Evolutionary conservation across 2,113 vertebrate genomes (phyloP), one percentile per base, ranked within the genome.

Genomic region (Grammomys dolichurus): DNA sequence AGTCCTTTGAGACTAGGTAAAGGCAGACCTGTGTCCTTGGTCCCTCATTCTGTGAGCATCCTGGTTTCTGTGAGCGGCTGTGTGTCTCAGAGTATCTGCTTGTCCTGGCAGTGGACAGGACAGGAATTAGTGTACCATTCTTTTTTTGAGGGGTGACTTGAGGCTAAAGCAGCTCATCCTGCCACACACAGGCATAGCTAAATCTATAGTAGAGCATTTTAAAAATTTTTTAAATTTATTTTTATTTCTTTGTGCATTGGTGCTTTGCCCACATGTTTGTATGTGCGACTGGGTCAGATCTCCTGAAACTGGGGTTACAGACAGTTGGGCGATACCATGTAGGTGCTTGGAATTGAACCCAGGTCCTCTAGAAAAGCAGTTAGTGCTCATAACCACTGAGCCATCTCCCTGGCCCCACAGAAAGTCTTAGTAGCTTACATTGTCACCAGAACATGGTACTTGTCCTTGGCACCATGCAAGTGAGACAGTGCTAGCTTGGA

Each of bases 71-170:
- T 40, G 87, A 92, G 75, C 36, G 69, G 43, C 56, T 93, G 22
- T 78, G 67, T 85, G 89, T 67, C 73, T 80, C 46, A 60, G 19
- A 67, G 56, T 89, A 86, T 87, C 95, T 96, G 92, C 80, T 95
- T 95, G 70, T 87, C 75, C 40, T 33, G 89, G 80, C 60, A 63
- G 75, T 56, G 76, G 48, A 89, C 75, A 91, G 70, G 33, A 51
- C 73, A 93, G 86, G 33, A 73, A 89, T 95, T 36, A 48, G 81
- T 54, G 36, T 94, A 58, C 89, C 54, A 56, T 11, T 87, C 28
- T 28, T 58, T 96, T 43, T 22, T 33, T 51, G 31, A 19, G 51
- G 17, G 22, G 58, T 70, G 65, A 82, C 40, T 31, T 85, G 80
- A 94, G 56, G 80, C 93, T 85, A 75, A 4, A 60, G 56, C 70